phyloP scores from a whole-genome alignment of 2,113 vertebrate species.

The Cavia aperea region DNA sequence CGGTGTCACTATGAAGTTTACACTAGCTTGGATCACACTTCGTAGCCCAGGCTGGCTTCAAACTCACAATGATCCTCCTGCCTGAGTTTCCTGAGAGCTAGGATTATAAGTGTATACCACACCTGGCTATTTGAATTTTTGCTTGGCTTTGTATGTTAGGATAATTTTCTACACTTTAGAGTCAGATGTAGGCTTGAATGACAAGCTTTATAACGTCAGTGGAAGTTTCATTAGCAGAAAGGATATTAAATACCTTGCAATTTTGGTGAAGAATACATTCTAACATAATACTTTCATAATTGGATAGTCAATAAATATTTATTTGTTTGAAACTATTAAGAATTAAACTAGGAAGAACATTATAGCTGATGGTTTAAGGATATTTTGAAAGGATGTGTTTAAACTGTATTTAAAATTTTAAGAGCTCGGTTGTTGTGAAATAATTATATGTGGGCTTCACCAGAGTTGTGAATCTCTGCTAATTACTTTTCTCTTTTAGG shows the following conservation, averaged over 20 bases:
- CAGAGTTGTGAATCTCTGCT: neutral
- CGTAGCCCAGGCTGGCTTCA: neutral
- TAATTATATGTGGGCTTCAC: neutral
- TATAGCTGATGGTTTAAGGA: neutral
- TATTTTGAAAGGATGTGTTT: neutral
- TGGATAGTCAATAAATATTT: neutral
- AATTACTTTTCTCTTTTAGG: neutral
- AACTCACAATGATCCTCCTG: neutral
- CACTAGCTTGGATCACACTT: neutral
- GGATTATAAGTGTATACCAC: neutral
- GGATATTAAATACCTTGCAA: neutral
- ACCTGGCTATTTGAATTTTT: neutral
- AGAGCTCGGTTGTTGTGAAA: neutral
- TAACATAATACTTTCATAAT: neutral
- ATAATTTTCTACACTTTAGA: conserved; percentile 2
- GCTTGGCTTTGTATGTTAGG: neutral
- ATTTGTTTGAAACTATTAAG: neutral
- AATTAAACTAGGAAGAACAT: neutral
- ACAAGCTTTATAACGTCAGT: conserved; percentile 11
- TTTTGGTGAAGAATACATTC: neutral
- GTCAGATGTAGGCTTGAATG: neutral
- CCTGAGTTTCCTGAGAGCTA: neutral
- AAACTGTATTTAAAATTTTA: conserved; percentile 12
- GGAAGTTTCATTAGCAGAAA: conserved; percentile 20
- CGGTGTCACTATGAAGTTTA: neutral